Percentiles rank a stretch among this genome's conserved stretches.
These are phyloP conservation scores for Invenusta paracnida DNA, from an alignment of 2,888 invertebrate genomes.

Conservation along the genomic window DNA sequence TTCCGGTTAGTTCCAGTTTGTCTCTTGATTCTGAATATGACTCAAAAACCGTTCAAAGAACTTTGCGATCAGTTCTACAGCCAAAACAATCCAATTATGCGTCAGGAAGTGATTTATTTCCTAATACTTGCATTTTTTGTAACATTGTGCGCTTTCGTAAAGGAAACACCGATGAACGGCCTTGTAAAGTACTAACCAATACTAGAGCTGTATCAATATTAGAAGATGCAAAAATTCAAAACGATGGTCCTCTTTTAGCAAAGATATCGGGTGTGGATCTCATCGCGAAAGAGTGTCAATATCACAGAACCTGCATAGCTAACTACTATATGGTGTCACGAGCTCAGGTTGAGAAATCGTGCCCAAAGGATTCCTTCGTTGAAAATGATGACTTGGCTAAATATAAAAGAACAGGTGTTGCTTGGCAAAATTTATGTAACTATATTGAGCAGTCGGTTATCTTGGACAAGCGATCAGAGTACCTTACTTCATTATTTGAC, in stretches of 20 bases:
- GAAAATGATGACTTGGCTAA: neutral
- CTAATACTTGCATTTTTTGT: neutral
- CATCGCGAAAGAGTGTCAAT: neutral
- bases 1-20: constrained; percentile 22
- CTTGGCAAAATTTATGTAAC: neutral
- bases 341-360: neutral
- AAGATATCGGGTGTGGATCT: neutral
- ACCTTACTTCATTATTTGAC: neutral
- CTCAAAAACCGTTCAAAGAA: neutral
- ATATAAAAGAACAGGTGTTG: neutral
- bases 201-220: neutral
- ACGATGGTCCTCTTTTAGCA: neutral
- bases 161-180: neutral
- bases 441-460: neutral
- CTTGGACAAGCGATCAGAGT: neutral
- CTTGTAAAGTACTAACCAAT: neutral
- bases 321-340: neutral
- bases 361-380: neutral
- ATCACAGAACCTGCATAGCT: neutral
- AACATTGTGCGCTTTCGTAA: neutral
- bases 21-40: neutral
- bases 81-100: neutral
- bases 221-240: neutral
- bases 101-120: neutral
- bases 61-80: neutral